Percentiles rank a stretch among this genome's conserved stretches.
These are phyloP conservation scores for Rhynchonycteris naso DNA, from an alignment of 2,797 vertebrate genomes.

Conservation along the genomic window DNA sequence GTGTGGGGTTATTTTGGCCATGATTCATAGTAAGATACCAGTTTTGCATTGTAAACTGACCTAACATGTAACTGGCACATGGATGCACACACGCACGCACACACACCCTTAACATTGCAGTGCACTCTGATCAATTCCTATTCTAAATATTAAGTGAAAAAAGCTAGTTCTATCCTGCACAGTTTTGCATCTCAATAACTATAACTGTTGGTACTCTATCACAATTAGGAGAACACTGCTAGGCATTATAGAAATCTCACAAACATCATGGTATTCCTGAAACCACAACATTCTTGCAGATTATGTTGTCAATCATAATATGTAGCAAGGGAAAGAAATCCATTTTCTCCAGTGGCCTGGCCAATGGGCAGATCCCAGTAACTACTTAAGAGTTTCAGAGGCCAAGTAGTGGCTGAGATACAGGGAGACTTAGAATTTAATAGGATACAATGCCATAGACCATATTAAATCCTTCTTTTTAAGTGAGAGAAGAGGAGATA, in stretches of 20 bases:
- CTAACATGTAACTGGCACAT: neutral
- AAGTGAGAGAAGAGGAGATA: too few species aligned
- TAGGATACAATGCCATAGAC: neutral
- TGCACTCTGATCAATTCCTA: neutral
- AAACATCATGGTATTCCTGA: constrained; percentile 12
- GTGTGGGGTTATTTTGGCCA: neutral
- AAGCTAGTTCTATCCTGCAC: neutral
- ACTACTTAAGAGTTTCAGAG: constrained; percentile 72
- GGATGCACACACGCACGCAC: accelerated
- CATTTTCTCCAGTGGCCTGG: constrained; percentile 68
- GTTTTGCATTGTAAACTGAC: neutral
- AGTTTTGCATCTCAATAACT: constrained; percentile 53
- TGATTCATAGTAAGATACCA: neutral
- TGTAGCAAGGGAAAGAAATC: constrained; percentile 68
- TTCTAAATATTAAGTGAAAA: constrained; percentile 39
- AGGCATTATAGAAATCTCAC: constrained; percentile 52
- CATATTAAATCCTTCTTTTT: too few species aligned
- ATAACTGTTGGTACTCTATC: constrained; percentile 25
- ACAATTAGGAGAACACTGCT: constrained; percentile 72
- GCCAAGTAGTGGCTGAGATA: constrained; percentile 59
- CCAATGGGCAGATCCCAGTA: constrained; percentile 53
- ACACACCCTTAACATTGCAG: neutral
- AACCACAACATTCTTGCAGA: constrained; percentile 64
- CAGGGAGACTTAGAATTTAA: constrained; percentile 62
- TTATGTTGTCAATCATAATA: constrained; percentile 76